Evolutionary conservation across 2,113 vertebrate species (phyloP).

Genomic region (Aspiorhynchus laticeps): DNA sequence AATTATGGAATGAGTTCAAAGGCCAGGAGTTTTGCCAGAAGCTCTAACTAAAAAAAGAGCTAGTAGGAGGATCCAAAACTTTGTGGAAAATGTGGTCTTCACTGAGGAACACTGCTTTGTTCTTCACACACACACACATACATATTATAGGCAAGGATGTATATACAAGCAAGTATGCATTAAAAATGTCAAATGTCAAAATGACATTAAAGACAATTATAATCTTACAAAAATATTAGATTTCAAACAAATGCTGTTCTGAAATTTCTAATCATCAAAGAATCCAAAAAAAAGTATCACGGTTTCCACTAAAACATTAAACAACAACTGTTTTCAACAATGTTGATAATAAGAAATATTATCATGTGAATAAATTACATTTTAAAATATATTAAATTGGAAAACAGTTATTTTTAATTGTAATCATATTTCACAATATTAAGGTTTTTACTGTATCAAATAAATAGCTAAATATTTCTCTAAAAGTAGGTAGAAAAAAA

Average conservation of each 20-base stretch:
- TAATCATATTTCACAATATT: not conserved
- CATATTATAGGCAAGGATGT: too few relatives aligned
- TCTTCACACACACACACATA: too few relatives aligned
- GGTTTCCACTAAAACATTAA: not conserved
- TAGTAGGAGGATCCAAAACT: not conserved
- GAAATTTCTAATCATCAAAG: not conserved
- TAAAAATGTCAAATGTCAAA: not conserved
- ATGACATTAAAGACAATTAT: too few relatives aligned
- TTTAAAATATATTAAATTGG: not conserved
- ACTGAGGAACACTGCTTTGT: not conserved
- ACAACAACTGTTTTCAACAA: not conserved
- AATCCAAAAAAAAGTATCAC: not conserved
- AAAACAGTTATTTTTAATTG: too few relatives aligned
- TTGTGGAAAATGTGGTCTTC: not conserved
- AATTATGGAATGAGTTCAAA: conserved; percentile 19
- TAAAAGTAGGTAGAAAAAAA: not conserved
- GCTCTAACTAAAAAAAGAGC: not conserved
- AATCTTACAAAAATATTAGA: not conserved
- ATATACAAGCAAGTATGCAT: not conserved
- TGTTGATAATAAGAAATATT: not conserved
- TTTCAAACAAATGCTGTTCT: not conserved
- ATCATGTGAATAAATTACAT: not conserved
- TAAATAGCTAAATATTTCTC: not conserved
- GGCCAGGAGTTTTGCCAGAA: conserved; percentile 7
- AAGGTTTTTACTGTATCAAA: not conserved